Percentiles rank a stretch among this genome's conserved stretches.
phyloP scores from a whole-genome alignment of 1,140 invertebrate genomes.

The Brachionus manjavacas region DNA sequence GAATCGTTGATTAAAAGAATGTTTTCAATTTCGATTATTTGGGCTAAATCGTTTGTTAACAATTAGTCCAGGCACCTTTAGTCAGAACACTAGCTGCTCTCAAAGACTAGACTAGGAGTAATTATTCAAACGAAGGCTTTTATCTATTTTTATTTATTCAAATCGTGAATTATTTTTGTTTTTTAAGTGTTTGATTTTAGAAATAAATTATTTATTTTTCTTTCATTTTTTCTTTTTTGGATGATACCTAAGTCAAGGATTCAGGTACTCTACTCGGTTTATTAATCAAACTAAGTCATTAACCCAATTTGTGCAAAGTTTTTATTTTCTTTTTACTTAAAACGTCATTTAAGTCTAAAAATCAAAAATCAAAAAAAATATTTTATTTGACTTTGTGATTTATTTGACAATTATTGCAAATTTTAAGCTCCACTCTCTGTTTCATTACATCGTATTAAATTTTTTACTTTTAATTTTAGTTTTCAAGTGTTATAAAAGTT shows the following conservation, averaged over 20 bases:
- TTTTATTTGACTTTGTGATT: neutral
- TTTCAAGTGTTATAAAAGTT: too few relatives aligned
- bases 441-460: neutral
- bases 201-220: neutral
- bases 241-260: neutral
- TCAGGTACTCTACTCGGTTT: neutral
- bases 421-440: neutral
- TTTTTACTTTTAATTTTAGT: too few relatives aligned
- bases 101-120: neutral
- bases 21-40: neutral
- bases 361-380: neutral
- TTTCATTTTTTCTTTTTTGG: neutral
- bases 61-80: neutral
- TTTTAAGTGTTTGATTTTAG: neutral
- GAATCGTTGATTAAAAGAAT: neutral
- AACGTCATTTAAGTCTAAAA: neutral
- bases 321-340: neutral
- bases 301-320: neutral
- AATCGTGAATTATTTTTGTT: neutral
- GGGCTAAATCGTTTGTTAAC: constrained; percentile 1
- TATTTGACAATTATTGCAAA: neutral
- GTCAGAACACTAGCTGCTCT: neutral
- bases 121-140: neutral
- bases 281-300: neutral
- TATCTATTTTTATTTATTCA: neutral